These are phyloP conservation scores for Columba livia DNA, from an alignment of 2,113 vertebrate genomes.

Conservation along the genomic window DNA sequence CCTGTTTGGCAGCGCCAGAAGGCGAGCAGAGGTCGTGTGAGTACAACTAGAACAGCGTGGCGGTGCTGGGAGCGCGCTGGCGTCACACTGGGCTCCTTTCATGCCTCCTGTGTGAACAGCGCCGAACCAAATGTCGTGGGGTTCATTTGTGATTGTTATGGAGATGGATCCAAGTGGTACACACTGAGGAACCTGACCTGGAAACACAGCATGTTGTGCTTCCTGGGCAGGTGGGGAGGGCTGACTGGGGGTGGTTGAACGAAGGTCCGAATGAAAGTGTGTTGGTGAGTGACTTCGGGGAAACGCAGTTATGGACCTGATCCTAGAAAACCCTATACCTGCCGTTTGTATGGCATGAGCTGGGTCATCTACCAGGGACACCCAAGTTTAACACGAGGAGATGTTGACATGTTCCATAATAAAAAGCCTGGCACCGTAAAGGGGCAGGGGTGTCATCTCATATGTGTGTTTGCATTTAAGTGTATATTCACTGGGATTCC, in stretches of 20 bases:
- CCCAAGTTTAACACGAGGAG: not conserved
- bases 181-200: not conserved
- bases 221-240: not conserved
- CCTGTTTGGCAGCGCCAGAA: not conserved
- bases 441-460: not conserved
- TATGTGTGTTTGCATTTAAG: not conserved
- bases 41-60: not conserved
- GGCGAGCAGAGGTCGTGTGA: constrained; percentile 2
- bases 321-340: not conserved
- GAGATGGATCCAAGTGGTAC: not conserved
- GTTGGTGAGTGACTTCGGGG: not conserved
- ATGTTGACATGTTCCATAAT: not conserved
- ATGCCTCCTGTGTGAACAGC: not conserved
- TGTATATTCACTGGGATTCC: not conserved
- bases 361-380: not conserved
- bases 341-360: not conserved
- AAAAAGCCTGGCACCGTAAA: not conserved
- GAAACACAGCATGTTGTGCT: not conserved
- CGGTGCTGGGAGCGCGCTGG: not conserved
- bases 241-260: not conserved
- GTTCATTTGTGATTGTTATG: not conserved
- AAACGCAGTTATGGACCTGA: not conserved
- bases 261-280: not conserved
- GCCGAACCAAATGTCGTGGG: not conserved
- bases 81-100: not conserved